Base-by-base conservation (phyloP, 2,888 invertebrate species). In the Oligia fasciuncula region DNA sequence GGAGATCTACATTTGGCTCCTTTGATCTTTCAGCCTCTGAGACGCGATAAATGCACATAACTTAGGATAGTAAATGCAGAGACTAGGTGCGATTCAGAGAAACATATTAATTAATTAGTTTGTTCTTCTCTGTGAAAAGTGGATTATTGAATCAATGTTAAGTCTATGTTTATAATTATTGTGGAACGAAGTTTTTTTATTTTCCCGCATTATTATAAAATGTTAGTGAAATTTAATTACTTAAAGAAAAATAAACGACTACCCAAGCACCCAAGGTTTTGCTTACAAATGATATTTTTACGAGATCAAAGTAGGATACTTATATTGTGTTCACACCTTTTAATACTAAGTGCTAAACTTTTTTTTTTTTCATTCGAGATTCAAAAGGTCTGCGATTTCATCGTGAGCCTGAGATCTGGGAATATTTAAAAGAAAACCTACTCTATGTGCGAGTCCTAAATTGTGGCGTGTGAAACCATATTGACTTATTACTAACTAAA, bases 251-350 rank as follows among this genome's bases (percentile, higher is more conserved):
- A 89, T 88, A 90, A 89, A 92, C 80, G 76, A 91, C 91, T 94
- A 95, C 93, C 93, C 93, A 93, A 95, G 94, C 94, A 95, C 95
- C 95, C 46, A 90, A 63, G 87, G 88, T 90, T 90, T 86, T 83
- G 86, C 90, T 90, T 89, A 90, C 87, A 89, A 89, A 89, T 79
- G 90, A 90, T 87, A 87, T 90, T 88, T 83, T 87, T 88, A 90
- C 95, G 95, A 95, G 95, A 95, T 95, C 95, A 95, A 91, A 88
- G 86, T 93, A 94, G 93, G 93, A 93, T 91, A 92, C 91, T 87
- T 89, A 82, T 83, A 29, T 29, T 29, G 85, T 87, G 88, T 91
- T 89, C 77, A 86, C 63, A 71, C 67, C 73, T 72, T 76, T 79
- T 80, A 81, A 79, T 85, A 83, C 79, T 79, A 79, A 79, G 60